Base-by-base conservation (phyloP, 2,797 vertebrate species). In the Danio albolineatus region DNA sequence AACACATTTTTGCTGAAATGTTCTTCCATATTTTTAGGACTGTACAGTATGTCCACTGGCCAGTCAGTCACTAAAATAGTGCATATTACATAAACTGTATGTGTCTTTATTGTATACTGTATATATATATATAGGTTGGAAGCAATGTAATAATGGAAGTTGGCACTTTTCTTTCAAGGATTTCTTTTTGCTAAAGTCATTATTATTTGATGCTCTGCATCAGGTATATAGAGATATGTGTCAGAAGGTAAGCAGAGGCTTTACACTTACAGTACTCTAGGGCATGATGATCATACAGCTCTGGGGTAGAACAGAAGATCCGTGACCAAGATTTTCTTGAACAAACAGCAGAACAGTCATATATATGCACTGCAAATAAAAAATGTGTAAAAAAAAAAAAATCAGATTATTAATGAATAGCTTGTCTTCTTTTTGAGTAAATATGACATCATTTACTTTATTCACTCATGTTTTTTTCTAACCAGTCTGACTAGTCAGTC, bases 161-260 rank as follows among this genome's bases (percentile, higher is more conserved):
- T 46, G 79, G 43, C 73, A 44, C 16, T 60, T 64, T 80, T 66
- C 61, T 76, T 19, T 67, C 21, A 54, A 75, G 46, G 5, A n/a
- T n/a, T n/a, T n/a, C 64, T 21, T 74, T 66, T 53, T 82, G 76
- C 61, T 69, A 61, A 64, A 60, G 69, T 53, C 44, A 73, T 81
- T 44, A 17, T 64, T 76, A 70, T 76, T 78, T 85, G 66, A 70
- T 72, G 72, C 65, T 64, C 62, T 62, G 73, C 21, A 67, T 73
- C 66, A 79, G 71, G 66, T 70, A 80, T 60, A 54, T 36, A 71
- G 44, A 57, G 21, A 70, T 48, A 76, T 49, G 75, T 46, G 39
- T 19, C 54, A 73, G 73, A 82, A 73, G 67, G 61, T 46, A 73
- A 79, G 44, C 48, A 82, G 66, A 48, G 39, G 61, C 54, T 79